phyloP scores from a whole-genome alignment of 2,888 invertebrate genomes.

The Nemapogon koenigi region DNA sequence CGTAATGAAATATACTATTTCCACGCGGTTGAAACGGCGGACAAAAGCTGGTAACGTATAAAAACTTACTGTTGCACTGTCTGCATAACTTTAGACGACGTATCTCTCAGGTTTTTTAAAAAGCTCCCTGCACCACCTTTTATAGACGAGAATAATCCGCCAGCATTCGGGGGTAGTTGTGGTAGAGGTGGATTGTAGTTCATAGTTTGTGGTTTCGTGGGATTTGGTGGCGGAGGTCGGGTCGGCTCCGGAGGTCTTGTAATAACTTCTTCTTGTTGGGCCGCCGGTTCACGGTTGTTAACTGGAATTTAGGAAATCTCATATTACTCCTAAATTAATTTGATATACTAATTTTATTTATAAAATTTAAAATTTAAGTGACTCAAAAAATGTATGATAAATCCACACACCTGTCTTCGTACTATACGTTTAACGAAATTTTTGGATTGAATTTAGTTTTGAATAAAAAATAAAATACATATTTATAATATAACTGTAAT shows the following conservation, averaged over 20 bases:
- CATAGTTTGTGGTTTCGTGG: conserved; percentile 31
- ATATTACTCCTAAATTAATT: neutral
- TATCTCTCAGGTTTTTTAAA: conserved; percentile 93
- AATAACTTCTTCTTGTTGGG: neutral
- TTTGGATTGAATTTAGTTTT: neutral
- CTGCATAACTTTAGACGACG: conserved; percentile 96
- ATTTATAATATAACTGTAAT: neutral
- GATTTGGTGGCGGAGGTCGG: conserved; percentile 34
- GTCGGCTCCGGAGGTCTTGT: conserved; percentile 41
- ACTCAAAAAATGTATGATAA: neutral
- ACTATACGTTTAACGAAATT: too few species aligned
- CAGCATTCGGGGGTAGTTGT: conserved; percentile 23
- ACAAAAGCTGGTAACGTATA: neutral
- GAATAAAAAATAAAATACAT: neutral
- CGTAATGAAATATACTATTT: too few species aligned
- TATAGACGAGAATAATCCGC: conserved; percentile 81
- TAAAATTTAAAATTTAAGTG: neutral
- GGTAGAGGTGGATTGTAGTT: conserved; percentile 30
- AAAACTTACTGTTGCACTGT: conserved; percentile 85
- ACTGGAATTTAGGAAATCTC: neutral
- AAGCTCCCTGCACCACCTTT: conserved; percentile 93
- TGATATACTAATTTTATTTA: neutral
- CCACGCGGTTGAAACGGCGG: too few species aligned
- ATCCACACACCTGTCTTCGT: too few species aligned
- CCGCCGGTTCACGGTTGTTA: neutral